phyloP scores from a whole-genome alignment of 64 coral and sea anemone genomes.

The Platygyra sinensis region DNA sequence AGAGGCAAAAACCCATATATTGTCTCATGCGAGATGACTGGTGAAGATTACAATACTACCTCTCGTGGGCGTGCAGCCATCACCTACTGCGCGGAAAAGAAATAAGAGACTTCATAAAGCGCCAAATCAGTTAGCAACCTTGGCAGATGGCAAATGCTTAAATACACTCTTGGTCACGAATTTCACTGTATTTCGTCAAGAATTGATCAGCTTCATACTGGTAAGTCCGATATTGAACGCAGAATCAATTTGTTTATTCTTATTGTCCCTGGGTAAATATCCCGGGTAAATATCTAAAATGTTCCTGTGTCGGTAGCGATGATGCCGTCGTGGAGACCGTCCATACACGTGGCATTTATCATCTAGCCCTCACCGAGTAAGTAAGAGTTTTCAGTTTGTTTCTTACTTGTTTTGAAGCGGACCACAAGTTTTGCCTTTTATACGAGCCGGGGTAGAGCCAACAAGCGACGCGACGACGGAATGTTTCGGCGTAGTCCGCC shows the following conservation, averaged over 20 bases:
- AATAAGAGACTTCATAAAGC: background rate
- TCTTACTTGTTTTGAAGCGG: background rate
- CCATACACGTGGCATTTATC: background rate
- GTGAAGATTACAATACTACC: background rate
- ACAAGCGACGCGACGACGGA: background rate
- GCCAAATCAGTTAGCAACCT: background rate
- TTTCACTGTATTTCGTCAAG: background rate
- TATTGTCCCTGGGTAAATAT: background rate
- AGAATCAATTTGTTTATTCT: background rate
- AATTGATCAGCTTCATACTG: background rate
- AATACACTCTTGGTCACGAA: background rate
- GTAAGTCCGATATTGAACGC: background rate
- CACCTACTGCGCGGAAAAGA: background rate
- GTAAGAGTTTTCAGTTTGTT: background rate
- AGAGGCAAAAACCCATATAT: background rate
- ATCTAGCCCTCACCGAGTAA: background rate
- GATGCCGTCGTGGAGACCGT: background rate
- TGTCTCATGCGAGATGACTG: background rate
- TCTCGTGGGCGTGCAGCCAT: background rate
- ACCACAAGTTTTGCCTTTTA: background rate
- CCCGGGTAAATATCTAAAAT: background rate
- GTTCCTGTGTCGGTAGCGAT: background rate
- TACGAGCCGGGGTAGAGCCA: background rate
- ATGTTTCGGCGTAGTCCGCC: background rate
- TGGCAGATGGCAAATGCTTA: background rate